Evolutionary conservation across 1,140 invertebrate species (phyloP).

Genomic region (Pseudobourletiella spinata): DNA sequence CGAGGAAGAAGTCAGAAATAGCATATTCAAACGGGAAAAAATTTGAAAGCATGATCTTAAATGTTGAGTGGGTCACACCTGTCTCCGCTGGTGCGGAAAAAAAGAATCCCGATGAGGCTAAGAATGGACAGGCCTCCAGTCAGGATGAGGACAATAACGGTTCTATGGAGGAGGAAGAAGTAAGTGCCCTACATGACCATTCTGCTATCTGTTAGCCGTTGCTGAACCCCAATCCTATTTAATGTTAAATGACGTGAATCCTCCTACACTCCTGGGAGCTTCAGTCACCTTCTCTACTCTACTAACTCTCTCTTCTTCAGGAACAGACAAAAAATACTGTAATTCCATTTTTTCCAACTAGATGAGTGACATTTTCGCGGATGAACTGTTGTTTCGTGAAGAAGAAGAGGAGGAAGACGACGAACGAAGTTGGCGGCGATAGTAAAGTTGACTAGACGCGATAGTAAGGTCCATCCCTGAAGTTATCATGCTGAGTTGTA

Average conservation of each 20-base stretch:
- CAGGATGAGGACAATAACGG: slow-evolving; percentile 20
- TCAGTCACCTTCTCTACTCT: background rate
- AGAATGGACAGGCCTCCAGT: slow-evolving; percentile 15
- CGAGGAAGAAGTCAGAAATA: slow-evolving; percentile 62
- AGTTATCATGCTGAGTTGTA: background rate
- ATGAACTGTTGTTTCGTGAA: slow-evolving; percentile 41
- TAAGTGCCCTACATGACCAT: slow-evolving; percentile 3
- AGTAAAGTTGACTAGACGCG: background rate
- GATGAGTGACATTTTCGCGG: slow-evolving; percentile 37
- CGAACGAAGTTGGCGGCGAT: slow-evolving; percentile 49
- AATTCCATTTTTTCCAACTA: background rate
- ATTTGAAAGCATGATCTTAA: slow-evolving; percentile 50
- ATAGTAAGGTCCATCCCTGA: background rate
- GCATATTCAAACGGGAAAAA: slow-evolving; percentile 55
- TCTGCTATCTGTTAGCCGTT: slow-evolving; percentile 11
- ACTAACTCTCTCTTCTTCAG: background rate
- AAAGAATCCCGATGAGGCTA: background rate
- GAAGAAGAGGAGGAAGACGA: slow-evolving; percentile 51
- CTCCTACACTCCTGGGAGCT: background rate
- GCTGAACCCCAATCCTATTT: background rate
- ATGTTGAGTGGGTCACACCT: slow-evolving; percentile 40
- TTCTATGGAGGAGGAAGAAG: slow-evolving; percentile 30
- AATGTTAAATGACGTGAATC: background rate
- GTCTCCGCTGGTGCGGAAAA: background rate
- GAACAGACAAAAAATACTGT: slow-evolving; percentile 22